Base-by-base conservation (phyloP, 2,888 invertebrate genomes). In the Macaria liturata region DNA sequence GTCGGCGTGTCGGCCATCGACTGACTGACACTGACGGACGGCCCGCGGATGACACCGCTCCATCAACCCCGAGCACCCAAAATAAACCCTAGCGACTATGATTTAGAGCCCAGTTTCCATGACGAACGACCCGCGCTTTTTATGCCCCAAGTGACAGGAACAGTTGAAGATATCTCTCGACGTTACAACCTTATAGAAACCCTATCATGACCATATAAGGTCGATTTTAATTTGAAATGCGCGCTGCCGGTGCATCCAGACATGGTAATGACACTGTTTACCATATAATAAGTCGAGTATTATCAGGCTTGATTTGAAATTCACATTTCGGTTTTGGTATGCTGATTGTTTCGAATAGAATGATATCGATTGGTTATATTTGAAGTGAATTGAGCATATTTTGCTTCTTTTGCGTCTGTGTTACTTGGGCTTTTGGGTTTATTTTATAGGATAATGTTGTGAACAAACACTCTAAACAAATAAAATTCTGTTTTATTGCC, bases 181-280 rank as follows among this genome's bases (percentile, higher is more conserved):
- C 55, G 55, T 48, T 32, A 45, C 56, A 60, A 54, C 52, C 54
- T 4, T 34, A 59, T 54, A 49, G 62, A 57, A 57, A 57, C 49
- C 60, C 48, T 64, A 60, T 50, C 20, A 42, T 40, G 20, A 40
- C 7, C 54, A 40, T 46, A 20, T 59, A 68, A 57, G 61, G 64
- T 62, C 40, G 44, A 46, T 49, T 59, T 57, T 34, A 52, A 44
- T 54, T 54, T 3, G 52, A n/a, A 42, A 8, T 32, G 31, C 7
- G 37, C 30, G 52, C 59, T 61, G 78, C 70, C 75, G 77, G 76
- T 75, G 78, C 75, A 75, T 73, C 76, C 71, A 80, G 87, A 88
- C 87, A 91, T 90, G 88, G 84, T 89, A 90, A 90, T 88, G 83
- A 76, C 75, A 72, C 85, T 84, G 84, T 80, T 90, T 90, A 85